Percentiles rank a stretch among this genome's conserved stretches.
phyloP scores from a whole-genome alignment of 2,888 invertebrate genomes.

The Pristionchus mayeri region DNA sequence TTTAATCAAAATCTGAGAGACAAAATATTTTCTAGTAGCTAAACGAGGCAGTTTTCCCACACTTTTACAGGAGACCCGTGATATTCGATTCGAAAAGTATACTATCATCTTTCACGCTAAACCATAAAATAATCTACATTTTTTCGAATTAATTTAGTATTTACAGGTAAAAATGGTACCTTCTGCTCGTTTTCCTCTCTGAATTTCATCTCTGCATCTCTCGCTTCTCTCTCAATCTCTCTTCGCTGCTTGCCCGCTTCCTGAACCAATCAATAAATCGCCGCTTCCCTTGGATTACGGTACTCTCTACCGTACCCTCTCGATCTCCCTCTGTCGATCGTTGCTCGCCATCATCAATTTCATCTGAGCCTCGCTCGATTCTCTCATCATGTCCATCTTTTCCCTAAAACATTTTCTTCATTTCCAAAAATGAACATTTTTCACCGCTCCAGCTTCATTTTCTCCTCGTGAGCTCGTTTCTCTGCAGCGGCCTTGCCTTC shows the following conservation, averaged over 20 bases:
- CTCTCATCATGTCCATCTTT: too few species aligned
- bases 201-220: not conserved
- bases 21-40: too few species aligned
- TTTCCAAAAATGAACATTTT: too few species aligned
- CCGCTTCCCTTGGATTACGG: too few species aligned
- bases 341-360: not conserved
- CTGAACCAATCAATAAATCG: not conserved
- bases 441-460: too few species aligned
- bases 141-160: not conserved
- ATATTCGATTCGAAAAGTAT: not conserved
- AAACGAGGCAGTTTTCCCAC: too few species aligned
- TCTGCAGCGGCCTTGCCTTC: too few species aligned
- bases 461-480: too few species aligned
- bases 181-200: not conserved
- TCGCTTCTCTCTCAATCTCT: not conserved
- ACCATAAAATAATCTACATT: too few species aligned
- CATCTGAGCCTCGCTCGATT: not conserved
- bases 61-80: too few species aligned
- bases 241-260: not conserved
- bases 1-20: not conserved
- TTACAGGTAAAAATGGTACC: not conserved
- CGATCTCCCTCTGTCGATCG: not conserved
- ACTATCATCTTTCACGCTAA: too few species aligned
- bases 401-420: too few species aligned
- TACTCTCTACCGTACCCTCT: not conserved